phyloP scores from a whole-genome alignment of 2,797 vertebrate species.

The Borostomias antarcticus region DNA sequence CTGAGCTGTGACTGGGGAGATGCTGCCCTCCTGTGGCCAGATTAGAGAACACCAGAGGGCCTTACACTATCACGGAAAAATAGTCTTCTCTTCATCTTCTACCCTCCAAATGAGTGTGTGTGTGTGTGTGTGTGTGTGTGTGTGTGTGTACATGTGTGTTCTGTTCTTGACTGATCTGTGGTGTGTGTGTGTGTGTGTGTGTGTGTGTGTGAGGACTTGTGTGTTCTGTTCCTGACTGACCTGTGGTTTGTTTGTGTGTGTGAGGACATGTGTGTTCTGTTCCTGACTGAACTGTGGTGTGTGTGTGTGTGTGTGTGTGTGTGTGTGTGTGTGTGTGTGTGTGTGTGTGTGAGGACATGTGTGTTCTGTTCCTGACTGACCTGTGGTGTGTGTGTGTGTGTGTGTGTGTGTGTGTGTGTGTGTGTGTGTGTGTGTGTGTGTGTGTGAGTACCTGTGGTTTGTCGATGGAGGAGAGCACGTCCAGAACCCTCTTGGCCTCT shows the following conservation, averaged over 20 bases:
- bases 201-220: conserved; percentile 17
- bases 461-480: conserved; percentile 94
- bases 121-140: conserved; percentile 21
- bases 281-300: background rate
- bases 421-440: background rate
- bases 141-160: background rate
- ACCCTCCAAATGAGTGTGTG: conserved; percentile 9
- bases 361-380: background rate
- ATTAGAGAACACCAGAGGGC: conserved; percentile 5
- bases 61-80: too few relatives aligned
- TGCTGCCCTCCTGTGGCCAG: conserved; percentile 68
- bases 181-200: background rate
- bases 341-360: background rate
- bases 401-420: conserved; percentile 13
- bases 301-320: background rate
- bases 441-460: conserved; percentile 90
- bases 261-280: too few relatives aligned
- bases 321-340: background rate
- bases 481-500: conserved; percentile 92
- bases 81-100: background rate
- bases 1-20: conserved; percentile 21
- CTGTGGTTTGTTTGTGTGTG: conserved; percentile 18
- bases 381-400: background rate
- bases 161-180: too few relatives aligned
- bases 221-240: background rate